phyloP scores from a whole-genome alignment of 2,113 vertebrate species.

The Motacilla tschutschensis region DNA sequence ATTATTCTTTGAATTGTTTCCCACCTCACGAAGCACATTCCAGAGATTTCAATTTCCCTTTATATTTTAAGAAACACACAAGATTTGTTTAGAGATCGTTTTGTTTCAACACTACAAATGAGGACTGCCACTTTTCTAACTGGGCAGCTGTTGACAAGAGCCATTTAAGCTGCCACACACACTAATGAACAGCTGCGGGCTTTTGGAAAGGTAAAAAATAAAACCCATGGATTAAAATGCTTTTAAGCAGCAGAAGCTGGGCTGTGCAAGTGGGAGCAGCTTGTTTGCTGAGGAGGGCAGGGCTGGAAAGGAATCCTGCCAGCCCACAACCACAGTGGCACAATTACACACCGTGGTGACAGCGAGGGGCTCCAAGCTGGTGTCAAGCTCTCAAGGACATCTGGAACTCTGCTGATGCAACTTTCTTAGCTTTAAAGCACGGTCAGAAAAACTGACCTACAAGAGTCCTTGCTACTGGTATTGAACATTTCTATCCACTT shows the following conservation, averaged over 20 bases:
- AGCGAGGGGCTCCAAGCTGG: not conserved
- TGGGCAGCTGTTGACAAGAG: conserved; percentile 16
- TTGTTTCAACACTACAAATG: conserved; percentile 6
- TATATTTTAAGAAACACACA: not conserved
- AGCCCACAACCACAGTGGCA: not conserved
- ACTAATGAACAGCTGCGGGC: conserved; percentile 20
- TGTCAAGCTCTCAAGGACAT: conserved; percentile 20
- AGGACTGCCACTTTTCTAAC: conserved; percentile 10
- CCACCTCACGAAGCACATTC: not conserved
- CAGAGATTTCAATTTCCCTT: not conserved
- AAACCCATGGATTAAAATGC: not conserved
- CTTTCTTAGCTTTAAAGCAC: not conserved
- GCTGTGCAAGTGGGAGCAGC: not conserved
- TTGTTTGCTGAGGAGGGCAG: not conserved
- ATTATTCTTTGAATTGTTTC: not conserved
- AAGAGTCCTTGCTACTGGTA: conserved; percentile 21
- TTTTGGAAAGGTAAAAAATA: not conserved
- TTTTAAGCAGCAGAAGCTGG: conserved; percentile 28
- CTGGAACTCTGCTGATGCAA: conserved; percentile 33
- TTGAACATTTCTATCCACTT: conserved; percentile 5
- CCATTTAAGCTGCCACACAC: conserved; percentile 17
- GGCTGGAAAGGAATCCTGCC: not conserved
- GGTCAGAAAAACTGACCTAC: conserved; percentile 24
- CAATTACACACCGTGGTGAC: not conserved
- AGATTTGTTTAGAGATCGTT: not conserved